Conservation (phyloP, 1,140 invertebrate genomes). For the Homalodisca vitripennis region DNA sequence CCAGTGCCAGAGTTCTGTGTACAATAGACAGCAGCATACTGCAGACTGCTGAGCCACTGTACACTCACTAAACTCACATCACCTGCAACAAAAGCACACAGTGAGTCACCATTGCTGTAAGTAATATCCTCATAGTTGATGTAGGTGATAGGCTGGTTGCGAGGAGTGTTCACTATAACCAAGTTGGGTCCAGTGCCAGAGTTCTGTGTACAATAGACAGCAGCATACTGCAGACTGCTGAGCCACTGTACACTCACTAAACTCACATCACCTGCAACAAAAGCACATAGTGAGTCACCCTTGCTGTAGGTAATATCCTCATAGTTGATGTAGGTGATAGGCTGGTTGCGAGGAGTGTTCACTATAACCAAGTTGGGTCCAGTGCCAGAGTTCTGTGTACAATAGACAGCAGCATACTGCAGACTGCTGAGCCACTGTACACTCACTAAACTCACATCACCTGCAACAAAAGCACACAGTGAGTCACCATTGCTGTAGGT, state of each 20-base stretch:
- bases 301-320: conserved; percentile 77
- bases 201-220: conserved; percentile 51
- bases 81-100: neutral
- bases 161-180: conserved; percentile 68
- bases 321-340: conserved; percentile 63
- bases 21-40: conserved; percentile 67
- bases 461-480: neutral
- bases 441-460: conserved; percentile 52
- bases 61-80: conserved; percentile 55
- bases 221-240: conserved; percentile 75
- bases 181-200: conserved; percentile 43
- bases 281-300: conserved; percentile 49
- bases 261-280: conserved; percentile 44
- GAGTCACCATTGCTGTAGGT: conserved; percentile 68
- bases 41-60: conserved; percentile 71
- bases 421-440: conserved; percentile 72
- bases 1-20: neutral
- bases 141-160: conserved; percentile 59
- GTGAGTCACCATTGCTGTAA: conserved; percentile 64
- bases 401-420: conserved; percentile 69
- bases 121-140: conserved; percentile 77
- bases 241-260: conserved; percentile 64
- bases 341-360: conserved; percentile 67
- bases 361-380: conserved; percentile 56
- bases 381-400: neutral